Evolutionary conservation across 2,888 invertebrate genomes (phyloP), one percentile per base, ranked within the genome.

Genomic region (Acanthococcus lagerstroemiae): DNA sequence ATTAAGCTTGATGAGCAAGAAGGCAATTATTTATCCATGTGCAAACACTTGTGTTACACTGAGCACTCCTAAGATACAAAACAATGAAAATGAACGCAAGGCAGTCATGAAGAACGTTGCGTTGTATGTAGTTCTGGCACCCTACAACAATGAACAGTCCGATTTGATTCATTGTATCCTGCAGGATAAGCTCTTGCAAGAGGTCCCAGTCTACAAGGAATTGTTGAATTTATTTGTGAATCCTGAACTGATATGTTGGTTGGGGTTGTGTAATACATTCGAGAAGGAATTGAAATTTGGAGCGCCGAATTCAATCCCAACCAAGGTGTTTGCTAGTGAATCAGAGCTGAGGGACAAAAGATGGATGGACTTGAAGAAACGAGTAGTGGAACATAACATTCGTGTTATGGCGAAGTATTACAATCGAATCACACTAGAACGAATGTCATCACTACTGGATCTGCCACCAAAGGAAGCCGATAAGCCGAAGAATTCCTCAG

Each of bases 381-480:
- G 99, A 71, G 92, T 97, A 66, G 96, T 97, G 1, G 99, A 99
- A 79, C 97, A 99, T 79, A 99, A 99, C 78, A 96, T 99, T 73
- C 85, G 97, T 71, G 95, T 97, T 71, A 96, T 99, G 87, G 94
- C 99, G 9, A 94, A 95, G 79, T 99, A 99, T 78, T 99, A 99
- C 79, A 96, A 95, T 0, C 84, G 91, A 70, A 88, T 96, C 71
- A 85, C 88, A 15, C 77, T 95, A 72, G 83, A 84, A 70, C 84
- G 97, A 65, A 95, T 99, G 91, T 89, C 95, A 67, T 88, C 94
- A 74, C 80, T 99, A 55, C 79, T 99, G 27, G 95, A 95, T 73
- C 82, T 97, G 70, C 85, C 88, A 50, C 83, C 84, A 58, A 83
- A 83, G 71, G 80, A 80, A 72, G 70, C 17, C 67, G 80, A 74